Conservation (phyloP, 2,888 invertebrate genomes). For the Mongoloraphidia duomilia region DNA sequence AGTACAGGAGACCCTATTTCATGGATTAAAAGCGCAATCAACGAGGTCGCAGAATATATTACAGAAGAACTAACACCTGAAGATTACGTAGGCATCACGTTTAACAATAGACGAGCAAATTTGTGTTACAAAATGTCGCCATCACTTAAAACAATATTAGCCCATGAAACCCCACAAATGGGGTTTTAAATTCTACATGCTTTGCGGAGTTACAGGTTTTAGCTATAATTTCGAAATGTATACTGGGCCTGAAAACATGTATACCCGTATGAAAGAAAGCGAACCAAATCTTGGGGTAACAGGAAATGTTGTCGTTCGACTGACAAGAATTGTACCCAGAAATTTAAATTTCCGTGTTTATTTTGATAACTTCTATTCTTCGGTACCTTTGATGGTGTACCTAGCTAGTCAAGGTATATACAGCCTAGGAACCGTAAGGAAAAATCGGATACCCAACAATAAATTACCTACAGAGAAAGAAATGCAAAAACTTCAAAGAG, state of each 20-base stretch:
- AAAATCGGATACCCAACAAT: conserved; percentile 20
- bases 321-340: conserved; percentile 19
- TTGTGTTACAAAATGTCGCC: conserved; percentile 21
- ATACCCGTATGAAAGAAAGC: conserved; percentile 21
- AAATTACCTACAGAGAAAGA: conserved; percentile 20
- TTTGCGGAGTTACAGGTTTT: conserved; percentile 15
- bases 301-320: conserved; percentile 22
- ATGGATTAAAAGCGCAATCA: too few relatives aligned
- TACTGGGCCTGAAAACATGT: conserved; percentile 14
- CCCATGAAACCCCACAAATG: conserved; percentile 22
- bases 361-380: conserved; percentile 23
- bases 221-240: conserved; percentile 19
- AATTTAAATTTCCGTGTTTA: conserved; percentile 21
- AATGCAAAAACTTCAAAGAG: conserved; percentile 16
- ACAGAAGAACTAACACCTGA: too few relatives aligned
- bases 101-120: conserved; percentile 20
- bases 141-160: conserved; percentile 20
- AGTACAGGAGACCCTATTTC: too few relatives aligned
- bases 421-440: conserved; percentile 20
- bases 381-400: conserved; percentile 16
- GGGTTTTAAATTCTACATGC: conserved; percentile 20
- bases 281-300: conserved; percentile 21
- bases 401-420: conserved; percentile 19
- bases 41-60: too few relatives aligned
- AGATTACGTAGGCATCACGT: conserved; percentile 18